Evolutionary conservation across 1,140 invertebrate species (phyloP), one percentile per base, ranked within the genome.

Genomic region (Drosophila quadrilineata): DNA sequence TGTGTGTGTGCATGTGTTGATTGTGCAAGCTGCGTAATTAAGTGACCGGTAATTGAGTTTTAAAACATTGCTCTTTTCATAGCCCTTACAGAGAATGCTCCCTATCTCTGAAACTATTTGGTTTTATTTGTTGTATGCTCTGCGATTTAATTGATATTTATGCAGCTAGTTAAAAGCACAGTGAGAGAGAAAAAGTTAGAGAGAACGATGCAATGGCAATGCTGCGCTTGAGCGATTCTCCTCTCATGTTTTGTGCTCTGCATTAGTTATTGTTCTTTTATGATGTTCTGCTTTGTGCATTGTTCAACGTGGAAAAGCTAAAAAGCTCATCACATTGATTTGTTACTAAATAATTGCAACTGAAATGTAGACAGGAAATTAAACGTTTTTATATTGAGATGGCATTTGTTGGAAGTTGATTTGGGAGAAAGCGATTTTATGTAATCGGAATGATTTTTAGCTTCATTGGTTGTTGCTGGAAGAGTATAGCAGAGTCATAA

Each of bases 91-190:
- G 43, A 21, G 16, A 66, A 14, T 36, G 29, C 35, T 22, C 31
- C 29, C 49, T 36, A 43, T 50, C 33, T 40, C 17, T 71, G 38
- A 14, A 38, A 45, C 14, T 62, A 56, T 65, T 68, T 58, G 16
- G 63, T 41, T 54, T 75, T 82, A 38, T 49, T 67, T 67, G 57
- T 40, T 59, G 45, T 56, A 58, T 73, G 69, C 56, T 58, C 52
- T 74, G 70, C 60, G 49, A 58, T 77, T 85, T 84, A 84, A 84
- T 84, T 84, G 79, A 84, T 85, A 84, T 84, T 84, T 84, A 84
- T 84, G 74, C 77, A 85, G 74, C 66, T 71, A 85, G 60, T 84
- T 79, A 79, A 84, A 50, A 67, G 43, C 54, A 40, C 54, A 35
- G 54, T 41, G 14, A 10, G 29, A 14, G 46, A 22, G 24, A 24